Evolutionary conservation across 2,888 invertebrate species (phyloP).

Genomic region (Miltochrista miniata): DNA sequence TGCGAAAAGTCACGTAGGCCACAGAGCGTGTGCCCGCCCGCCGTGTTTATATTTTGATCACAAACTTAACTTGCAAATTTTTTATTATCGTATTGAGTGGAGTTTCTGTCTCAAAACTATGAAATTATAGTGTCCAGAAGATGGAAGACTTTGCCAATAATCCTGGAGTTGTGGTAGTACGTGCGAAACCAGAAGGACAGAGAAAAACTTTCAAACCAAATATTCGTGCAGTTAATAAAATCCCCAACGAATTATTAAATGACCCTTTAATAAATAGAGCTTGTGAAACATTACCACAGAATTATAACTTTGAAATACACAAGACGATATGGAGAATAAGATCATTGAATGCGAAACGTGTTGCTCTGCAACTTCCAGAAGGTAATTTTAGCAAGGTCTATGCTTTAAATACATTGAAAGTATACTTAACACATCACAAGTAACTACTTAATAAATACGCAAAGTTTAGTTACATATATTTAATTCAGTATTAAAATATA

Average conservation of each 20-base stretch:
- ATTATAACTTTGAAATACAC: conserved; percentile 99
- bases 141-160: conserved; percentile 67
- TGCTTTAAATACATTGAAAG: not conserved
- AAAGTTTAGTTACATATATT: not conserved
- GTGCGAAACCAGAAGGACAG: conserved; percentile 88
- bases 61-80: conserved; percentile 46
- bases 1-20: conserved; percentile 79
- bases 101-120: not conserved
- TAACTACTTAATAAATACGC: not conserved
- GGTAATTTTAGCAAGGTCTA: conserved; percentile 68
- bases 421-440: not conserved
- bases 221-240: conserved; percentile 88
- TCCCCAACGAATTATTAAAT: conserved; percentile 91
- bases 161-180: conserved; percentile 86
- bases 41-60: conserved; percentile 53
- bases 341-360: conserved; percentile 91
- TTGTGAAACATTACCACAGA: conserved; percentile 90
- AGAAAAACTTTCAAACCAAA: conserved; percentile 91
- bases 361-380: conserved; percentile 99
- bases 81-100: not conserved
- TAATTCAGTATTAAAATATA: too few species aligned
- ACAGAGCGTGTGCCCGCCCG: conserved; percentile 52
- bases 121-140: conserved; percentile 11
- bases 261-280: conserved; percentile 89
- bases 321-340: conserved; percentile 98